Percentiles rank a stretch among this genome's conserved stretches.
phyloP scores from a whole-genome alignment of 2,797 vertebrate genomes.

The Alectoris magna region DNA sequence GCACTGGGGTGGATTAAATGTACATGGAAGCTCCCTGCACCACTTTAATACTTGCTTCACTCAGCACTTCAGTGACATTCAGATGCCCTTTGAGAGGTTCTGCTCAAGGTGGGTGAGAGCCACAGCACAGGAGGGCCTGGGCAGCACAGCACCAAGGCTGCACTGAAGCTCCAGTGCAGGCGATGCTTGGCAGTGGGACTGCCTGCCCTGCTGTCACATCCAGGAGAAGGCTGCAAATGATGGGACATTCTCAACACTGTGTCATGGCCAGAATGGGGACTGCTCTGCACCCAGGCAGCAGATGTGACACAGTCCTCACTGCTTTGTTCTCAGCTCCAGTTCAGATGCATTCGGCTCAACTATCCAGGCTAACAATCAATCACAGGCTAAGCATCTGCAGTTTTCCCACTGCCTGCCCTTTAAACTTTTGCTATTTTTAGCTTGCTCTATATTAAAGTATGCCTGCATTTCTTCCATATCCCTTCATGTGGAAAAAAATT shows the following conservation, averaged over 20 bases:
- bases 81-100: neutral
- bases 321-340: neutral
- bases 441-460: neutral
- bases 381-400: slow-evolving; percentile 6
- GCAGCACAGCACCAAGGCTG: neutral
- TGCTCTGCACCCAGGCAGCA: rapidly evolving
- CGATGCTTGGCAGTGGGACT: neutral
- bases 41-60: neutral
- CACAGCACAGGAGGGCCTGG: neutral
- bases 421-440: slow-evolving; percentile 11
- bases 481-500: neutral
- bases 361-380: neutral
- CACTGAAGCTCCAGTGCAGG: neutral
- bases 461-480: neutral
- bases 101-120: neutral
- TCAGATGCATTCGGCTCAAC: rapidly evolving
- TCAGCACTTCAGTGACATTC: neutral
- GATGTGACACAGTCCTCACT: neutral
- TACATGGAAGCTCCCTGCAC: neutral
- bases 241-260: rapidly evolving
- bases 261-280: neutral
- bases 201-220: rapidly evolving
- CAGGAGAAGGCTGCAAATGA: rapidly evolving
- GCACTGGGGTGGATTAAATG: neutral
- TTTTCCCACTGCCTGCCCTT: rapidly evolving